Evolutionary conservation across 2,113 vertebrate species (phyloP), one percentile per base, ranked within the genome.

Genomic region (Ochotona princeps): DNA sequence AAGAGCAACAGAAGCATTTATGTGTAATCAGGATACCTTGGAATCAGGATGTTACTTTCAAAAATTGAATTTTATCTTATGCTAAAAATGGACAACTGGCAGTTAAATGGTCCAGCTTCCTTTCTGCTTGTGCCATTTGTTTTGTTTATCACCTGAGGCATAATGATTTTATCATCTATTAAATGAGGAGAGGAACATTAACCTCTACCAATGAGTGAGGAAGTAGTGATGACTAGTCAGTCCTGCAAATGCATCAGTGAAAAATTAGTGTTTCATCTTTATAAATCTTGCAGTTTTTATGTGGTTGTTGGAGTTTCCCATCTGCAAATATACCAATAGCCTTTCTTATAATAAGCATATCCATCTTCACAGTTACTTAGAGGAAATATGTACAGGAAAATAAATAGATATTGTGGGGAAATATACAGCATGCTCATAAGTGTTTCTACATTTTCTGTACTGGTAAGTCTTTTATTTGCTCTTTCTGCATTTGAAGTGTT

Each of bases 111-210:
- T 60, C 91, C 76, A 87, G 49, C 61, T 15, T 76, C 20, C 73
- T 92, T 94, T 91, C 32, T 89, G 28, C 47, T 92, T 79, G 57
- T 93, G 87, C 25, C 70, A 90, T 87, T 93, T 75, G 20, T 95
- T 96, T 95, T 94, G 93, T 95, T 95, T 93, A 92, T 95, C 35
- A 93, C 93, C 87, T 32, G 51, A 95, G 78, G 81, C 87, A 57
- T 47, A 94, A n/a, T 73, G 66, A 75, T 95, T 91, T 87, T 91
- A 94, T 84, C 89, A 93, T 94, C 81, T 90, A 63, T 79, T 87
- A 87, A 93, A 72, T 82, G 93, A 91, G 38, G 65, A 92, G 18
- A 82, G 51, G 60, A 87, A 35, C 23, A 44, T 25, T 35, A 60
- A 12, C 44, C 5, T 92, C 47, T 66, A 28, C 26, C 74, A 63